Evolutionary conservation across 2,888 invertebrate genomes (phyloP).

Genomic region (Dasypogon diadema): DNA sequence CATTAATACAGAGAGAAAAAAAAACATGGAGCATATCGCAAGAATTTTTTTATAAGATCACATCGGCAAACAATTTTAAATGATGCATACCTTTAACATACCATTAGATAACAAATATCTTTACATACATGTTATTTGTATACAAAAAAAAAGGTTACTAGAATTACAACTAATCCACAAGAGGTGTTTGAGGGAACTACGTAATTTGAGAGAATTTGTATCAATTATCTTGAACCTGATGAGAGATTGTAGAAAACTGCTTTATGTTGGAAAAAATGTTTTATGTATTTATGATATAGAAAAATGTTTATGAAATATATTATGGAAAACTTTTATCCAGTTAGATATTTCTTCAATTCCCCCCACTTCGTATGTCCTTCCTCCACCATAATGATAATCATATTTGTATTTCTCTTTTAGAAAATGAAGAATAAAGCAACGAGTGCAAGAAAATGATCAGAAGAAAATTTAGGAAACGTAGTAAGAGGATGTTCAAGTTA

Average conservation of each 20-base stretch:
- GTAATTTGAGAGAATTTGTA: constrained; percentile 6
- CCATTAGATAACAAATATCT: background rate
- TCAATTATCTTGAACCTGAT: constrained; percentile 17
- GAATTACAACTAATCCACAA: background rate
- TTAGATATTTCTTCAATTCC: no score
- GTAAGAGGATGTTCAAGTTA: no score
- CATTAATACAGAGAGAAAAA: background rate
- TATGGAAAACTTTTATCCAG: constrained; percentile 27
- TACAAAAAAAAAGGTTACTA: constrained; percentile 24
- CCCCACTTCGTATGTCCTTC: no score
- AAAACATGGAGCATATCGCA: background rate
- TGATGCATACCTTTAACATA: no score
- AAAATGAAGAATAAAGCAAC: no score
- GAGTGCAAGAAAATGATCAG: no score
- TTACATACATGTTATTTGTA: constrained; percentile 24
- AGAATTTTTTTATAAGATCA: background rate
- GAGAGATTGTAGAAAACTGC: constrained; percentile 8
- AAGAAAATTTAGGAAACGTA: no score
- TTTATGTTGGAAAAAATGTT: constrained; percentile 35
- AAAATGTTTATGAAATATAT: constrained; percentile 16
- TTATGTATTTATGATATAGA: constrained; percentile 29
- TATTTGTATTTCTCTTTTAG: no score
- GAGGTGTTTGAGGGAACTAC: background rate
- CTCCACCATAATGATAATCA: no score
- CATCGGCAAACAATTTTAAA: no score